Conservation (phyloP, 2,113 vertebrate species). For the Seriola rivoliana region DNA sequence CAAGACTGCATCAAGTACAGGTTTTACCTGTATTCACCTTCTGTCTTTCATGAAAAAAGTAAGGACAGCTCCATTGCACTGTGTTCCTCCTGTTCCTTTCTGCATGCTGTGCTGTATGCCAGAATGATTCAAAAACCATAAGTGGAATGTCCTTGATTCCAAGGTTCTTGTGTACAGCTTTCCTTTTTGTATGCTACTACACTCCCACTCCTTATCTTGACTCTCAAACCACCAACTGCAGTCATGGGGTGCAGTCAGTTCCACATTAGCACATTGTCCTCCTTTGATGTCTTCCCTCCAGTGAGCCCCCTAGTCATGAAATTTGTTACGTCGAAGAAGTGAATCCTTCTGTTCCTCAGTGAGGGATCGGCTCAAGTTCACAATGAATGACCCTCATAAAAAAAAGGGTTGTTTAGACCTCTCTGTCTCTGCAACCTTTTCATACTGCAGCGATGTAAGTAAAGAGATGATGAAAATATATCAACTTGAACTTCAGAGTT, state of each 20-base stretch:
- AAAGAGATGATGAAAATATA: not conserved
- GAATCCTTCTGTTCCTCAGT: constrained; percentile 26
- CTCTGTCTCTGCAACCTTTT: constrained; percentile 9
- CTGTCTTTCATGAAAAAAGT: not conserved
- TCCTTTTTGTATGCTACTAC: constrained; percentile 23
- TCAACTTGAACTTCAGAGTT: constrained; percentile 1
- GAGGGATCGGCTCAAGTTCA: constrained; percentile 34
- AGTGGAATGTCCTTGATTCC: constrained; percentile 39
- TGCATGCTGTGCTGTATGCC: not conserved
- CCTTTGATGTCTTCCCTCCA: constrained; percentile 70
- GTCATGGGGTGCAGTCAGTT: constrained; percentile 50
- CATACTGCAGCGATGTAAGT: not conserved
- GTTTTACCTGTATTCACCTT: not conserved
- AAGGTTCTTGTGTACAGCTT: constrained; percentile 40
- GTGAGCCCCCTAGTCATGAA: constrained; percentile 56
- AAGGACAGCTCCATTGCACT: not conserved
- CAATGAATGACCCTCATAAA: constrained; percentile 22
- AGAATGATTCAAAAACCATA: not conserved
- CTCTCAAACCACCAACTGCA: constrained; percentile 62
- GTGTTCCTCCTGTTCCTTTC: not conserved
- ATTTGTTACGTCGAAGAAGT: constrained; percentile 40
- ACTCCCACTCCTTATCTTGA: constrained; percentile 59
- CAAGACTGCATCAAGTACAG: not conserved
- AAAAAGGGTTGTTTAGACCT: not conserved
- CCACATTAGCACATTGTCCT: constrained; percentile 66